phyloP scores from a whole-genome alignment of 2,113 vertebrate species.

The Heterocephalus glaber region DNA sequence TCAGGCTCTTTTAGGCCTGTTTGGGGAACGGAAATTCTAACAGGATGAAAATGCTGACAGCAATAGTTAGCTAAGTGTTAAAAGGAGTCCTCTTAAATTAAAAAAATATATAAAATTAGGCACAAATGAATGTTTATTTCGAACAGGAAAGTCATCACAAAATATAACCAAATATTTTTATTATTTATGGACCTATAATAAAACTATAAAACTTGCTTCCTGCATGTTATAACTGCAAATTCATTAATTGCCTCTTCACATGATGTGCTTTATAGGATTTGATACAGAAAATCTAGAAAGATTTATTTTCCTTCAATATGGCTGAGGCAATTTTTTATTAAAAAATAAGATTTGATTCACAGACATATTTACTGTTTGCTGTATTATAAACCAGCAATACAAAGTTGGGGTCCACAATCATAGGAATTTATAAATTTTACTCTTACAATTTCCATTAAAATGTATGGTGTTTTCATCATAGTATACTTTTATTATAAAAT shows the following conservation, averaged over 20 bases:
- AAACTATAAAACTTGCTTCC: background rate
- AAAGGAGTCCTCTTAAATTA: background rate
- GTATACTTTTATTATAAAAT: background rate
- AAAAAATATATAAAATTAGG: background rate
- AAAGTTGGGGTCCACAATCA: background rate
- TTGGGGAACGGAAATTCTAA: background rate
- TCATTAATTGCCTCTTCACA: background rate
- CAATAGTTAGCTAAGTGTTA: background rate
- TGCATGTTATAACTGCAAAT: background rate
- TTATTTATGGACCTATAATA: background rate
- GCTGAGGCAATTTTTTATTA: background rate
- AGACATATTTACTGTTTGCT: background rate
- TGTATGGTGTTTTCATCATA: background rate
- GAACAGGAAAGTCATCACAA: background rate
- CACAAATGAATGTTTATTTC: slow-evolving; percentile 10
- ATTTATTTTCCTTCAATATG: background rate
- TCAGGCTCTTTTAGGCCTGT: background rate
- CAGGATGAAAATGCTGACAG: background rate
- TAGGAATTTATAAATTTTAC: background rate
- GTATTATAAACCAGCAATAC: background rate
- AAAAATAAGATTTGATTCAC: background rate
- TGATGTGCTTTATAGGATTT: background rate
- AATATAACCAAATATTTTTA: background rate
- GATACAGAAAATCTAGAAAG: background rate
- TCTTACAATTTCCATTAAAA: slow-evolving; percentile 20